phyloP scores from a whole-genome alignment of 2,888 invertebrate genomes.

The Hypena proboscidalis region DNA sequence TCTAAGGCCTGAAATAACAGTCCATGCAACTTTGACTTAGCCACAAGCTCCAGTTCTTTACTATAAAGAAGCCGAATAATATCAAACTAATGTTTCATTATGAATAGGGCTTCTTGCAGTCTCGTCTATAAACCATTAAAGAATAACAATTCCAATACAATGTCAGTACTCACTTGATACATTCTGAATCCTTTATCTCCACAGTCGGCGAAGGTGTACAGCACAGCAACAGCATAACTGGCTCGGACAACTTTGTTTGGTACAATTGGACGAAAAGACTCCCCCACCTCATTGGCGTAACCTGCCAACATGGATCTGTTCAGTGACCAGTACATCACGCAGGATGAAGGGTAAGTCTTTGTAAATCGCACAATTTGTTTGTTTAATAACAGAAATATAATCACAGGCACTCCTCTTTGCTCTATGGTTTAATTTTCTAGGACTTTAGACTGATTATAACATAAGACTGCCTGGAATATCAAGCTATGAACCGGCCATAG shows the following conservation, averaged over 20 bases:
- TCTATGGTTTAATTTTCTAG: too few species aligned
- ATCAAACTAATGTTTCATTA: too few species aligned
- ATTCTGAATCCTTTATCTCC: constrained; percentile 89
- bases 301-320: constrained; percentile 87
- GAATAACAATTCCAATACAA: background rate
- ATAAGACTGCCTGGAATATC: too few species aligned
- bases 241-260: constrained; percentile 88
- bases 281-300: constrained; percentile 98
- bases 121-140: background rate
- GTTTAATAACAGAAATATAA: too few species aligned
- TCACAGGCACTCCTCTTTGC: too few species aligned
- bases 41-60: too few species aligned
- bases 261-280: constrained; percentile 94
- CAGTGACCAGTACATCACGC: constrained; percentile 74
- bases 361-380: background rate
- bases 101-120: too few species aligned
- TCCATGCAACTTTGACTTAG: too few species aligned
- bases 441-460: too few species aligned
- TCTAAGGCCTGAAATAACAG: too few species aligned
- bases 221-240: constrained; percentile 92
- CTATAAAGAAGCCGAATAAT: too few species aligned
- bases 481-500: too few species aligned
- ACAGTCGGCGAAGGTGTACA: constrained; percentile 95
- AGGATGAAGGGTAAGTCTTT: constrained; percentile 68
- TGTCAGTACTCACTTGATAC: constrained; percentile 78